Evolutionary conservation across 2,888 invertebrate genomes (phyloP).

Genomic region (Cordilura impudica): DNA sequence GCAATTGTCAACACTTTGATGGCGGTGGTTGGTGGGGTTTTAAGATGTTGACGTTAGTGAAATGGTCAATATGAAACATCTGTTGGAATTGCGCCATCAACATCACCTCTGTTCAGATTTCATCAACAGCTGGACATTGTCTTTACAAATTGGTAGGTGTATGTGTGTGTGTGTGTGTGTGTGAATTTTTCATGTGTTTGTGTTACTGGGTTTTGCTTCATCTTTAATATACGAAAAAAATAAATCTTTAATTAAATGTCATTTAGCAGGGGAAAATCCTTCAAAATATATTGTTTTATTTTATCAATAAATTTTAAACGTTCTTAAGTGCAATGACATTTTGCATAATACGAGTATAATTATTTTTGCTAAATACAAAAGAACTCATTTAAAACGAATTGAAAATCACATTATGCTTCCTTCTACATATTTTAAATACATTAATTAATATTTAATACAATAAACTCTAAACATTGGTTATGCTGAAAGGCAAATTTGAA

Average conservation of each 20-base stretch:
- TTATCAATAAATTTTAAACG: constrained; percentile 29
- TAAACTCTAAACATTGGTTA: neutral
- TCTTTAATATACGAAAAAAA: constrained; percentile 26
- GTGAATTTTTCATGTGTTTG: neutral
- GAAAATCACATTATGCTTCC: neutral
- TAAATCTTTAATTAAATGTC: constrained; percentile 58
- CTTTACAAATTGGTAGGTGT: constrained; percentile 17
- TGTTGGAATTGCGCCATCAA: constrained; percentile 55
- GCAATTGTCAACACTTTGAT: constrained; percentile 55
- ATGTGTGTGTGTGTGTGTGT: neutral
- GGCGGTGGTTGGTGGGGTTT: constrained; percentile 34
- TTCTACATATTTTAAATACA: neutral
- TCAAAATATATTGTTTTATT: constrained; percentile 39
- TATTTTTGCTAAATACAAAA: neutral
- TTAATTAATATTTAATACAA: neutral
- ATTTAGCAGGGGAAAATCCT: constrained; percentile 50
- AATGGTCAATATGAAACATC: constrained; percentile 46
- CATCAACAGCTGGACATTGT: constrained; percentile 48
- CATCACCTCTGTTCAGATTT: constrained; percentile 23
- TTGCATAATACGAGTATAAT: neutral
- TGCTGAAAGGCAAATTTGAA: no score
- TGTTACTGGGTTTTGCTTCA: neutral
- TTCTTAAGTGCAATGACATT: constrained; percentile 46
- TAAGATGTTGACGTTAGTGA: constrained; percentile 28
- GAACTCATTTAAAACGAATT: neutral